Evolutionary conservation across 2,888 invertebrate genomes (phyloP).

Genomic region (Sericinus montela): DNA sequence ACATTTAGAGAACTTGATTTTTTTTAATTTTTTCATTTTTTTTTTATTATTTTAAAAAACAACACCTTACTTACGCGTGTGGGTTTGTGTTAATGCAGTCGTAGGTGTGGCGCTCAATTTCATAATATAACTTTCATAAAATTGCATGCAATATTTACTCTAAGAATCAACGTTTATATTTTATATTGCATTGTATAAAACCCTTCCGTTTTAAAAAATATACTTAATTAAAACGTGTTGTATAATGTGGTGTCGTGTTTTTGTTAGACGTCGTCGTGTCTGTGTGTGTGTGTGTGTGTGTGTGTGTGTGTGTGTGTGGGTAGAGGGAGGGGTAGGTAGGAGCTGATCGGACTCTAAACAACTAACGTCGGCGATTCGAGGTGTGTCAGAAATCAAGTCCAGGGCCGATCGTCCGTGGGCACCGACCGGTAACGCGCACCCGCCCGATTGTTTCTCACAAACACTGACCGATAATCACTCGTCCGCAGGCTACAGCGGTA

Average conservation of each 20-base stretch:
- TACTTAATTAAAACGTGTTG: slow-evolving; percentile 7
- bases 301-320: background rate
- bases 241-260: slow-evolving; percentile 4
- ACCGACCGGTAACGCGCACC: slow-evolving; percentile 4
- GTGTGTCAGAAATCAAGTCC: slow-evolving; percentile 4
- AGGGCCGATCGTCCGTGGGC: background rate
- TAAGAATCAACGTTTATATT: slow-evolving; percentile 36
- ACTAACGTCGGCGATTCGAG: slow-evolving; percentile 6
- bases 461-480: too few relatives aligned
- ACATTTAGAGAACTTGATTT: slow-evolving; percentile 5
- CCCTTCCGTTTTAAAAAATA: slow-evolving; percentile 8
- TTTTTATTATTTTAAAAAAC: slow-evolving; percentile 30
- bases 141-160: slow-evolving; percentile 37
- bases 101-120: slow-evolving; percentile 28
- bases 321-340: background rate
- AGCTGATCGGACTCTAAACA: background rate
- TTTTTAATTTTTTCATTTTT: slow-evolving; percentile 20
- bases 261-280: background rate
- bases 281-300: background rate
- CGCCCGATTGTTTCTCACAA: background rate
- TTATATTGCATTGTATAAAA: slow-evolving; percentile 23
- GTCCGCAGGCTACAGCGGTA: too few relatives aligned
- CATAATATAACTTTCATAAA: slow-evolving; percentile 32
- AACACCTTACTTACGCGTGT: slow-evolving; percentile 61
- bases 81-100: slow-evolving; percentile 76